Evolutionary conservation across 1,140 invertebrate species (phyloP), one percentile per base, ranked within the genome.

Genomic region (Drosophila melanica): DNA sequence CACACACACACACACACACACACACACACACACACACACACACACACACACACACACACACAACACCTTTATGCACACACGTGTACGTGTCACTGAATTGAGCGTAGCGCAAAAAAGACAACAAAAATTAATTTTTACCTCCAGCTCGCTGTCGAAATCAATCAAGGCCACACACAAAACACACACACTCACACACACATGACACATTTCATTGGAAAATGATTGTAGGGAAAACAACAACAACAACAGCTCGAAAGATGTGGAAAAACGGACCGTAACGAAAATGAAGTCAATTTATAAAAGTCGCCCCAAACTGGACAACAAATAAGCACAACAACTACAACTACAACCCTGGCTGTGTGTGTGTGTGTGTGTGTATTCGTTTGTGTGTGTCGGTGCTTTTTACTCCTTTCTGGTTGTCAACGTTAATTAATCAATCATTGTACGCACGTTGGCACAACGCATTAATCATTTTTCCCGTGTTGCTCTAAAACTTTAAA

Each of bases 361-460:
- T 65, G 3, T 57, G 18, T 60, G 20, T 72, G 37, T 76, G 45
- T 76, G 37, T 53, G 57, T 20, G 23, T 42, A 30, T 23, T 23
- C 4, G 2, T 59, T 23, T 57, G 75, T 69, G 27, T 5, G 48
- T 86, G 75, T 81, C 78, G 81, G 74, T 59, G 60, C 37, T 68
- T 70, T 70, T 58, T 77, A 76, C 58, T 77, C 68, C 69, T 75
- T 64, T 79, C 66, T 47, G 75, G 71, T 79, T 87, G 82, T 87
- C 82, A 87, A 87, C 82, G 76, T 82, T 87, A 87, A 87, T 87
- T 87, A 87, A 87, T 89, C 82, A 87, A 87, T 87, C 82, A 87
- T 89, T 87, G 84, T 87, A 67, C 68, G 35, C 81, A 79, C 63
- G 63, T 72, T 76, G 74, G 57, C 69, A 47, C 18, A 16, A 8